Evolutionary conservation across 2,888 invertebrate genomes (phyloP), one percentile per base, ranked within the genome.

Genomic region (Sepiola atlantica): DNA sequence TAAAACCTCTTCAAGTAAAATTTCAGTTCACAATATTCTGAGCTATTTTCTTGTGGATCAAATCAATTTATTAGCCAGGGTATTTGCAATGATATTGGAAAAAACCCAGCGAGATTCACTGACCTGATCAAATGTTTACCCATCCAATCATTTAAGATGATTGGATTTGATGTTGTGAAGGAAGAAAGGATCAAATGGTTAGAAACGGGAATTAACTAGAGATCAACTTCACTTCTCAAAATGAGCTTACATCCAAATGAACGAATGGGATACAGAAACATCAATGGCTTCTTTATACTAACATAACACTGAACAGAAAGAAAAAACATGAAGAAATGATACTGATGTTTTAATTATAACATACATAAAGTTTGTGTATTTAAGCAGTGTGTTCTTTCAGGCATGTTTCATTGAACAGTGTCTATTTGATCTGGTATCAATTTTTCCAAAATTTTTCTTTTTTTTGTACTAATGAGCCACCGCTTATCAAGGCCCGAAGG

Each of bases 1-100:
- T 77, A 77, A 77, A 77, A 77, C n/a, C 77, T n/a, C n/a, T 77
- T n/a, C n/a, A 16, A 77, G 77, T 77, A 77, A 77, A 77, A 77
- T 32, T 77, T 77, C 77, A 32, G 18, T 16, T 12, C 21, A 77
- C n/a, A 3, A 77, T 77, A 77, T 77, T 77, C n/a, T n/a, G 32
- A 32, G 32, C 32, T 77, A 77, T 18, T 77, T 77, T n/a, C n/a
- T n/a, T 14, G 16, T 77, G 10, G 77, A 77, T 77, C n/a, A n/a
- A 32, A 77, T 77, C 77, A 77, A 77, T 77, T 77, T 77, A 77
- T 77, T 77, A 77, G 77, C 77, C 32, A 32, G n/a, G n/a, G n/a
- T 77, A 45, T n/a, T 77, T n/a, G 77, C 16, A 12, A 77, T 77
- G 14, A 77, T 77, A 77, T 77, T 77, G 77, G 77, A 77, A 77